Evolutionary conservation across 1,140 invertebrate genomes (phyloP), one percentile per base, ranked within the genome.

Genomic region (Watersipora subatra): DNA sequence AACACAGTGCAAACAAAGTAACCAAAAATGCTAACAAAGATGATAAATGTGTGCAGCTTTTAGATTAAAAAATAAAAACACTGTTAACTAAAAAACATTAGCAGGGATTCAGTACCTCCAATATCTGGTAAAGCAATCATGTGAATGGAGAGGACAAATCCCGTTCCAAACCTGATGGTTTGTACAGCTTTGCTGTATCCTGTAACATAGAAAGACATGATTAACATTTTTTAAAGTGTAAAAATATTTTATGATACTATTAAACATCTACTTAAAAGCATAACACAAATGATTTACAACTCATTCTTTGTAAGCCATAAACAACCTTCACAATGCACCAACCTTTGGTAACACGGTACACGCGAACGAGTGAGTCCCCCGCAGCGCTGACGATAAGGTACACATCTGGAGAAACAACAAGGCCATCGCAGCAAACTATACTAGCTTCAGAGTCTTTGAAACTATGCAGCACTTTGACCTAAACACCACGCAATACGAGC

Each of bases 81-180:
- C n/a, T n/a, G n/a, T n/a, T n/a, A n/a, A n/a, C n/a, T n/a, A n/a
- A n/a, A n/a, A n/a, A n/a, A n/a, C n/a, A n/a, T n/a, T n/a, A n/a
- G n/a, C n/a, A n/a, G n/a, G n/a, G n/a, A n/a, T n/a, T n/a, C n/a
- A n/a, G n/a, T n/a, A n/a, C n/a, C n/a, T n/a, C n/a, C n/a, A n/a
- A n/a, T n/a, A n/a, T n/a, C 12, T 19, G 29, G 2, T 55, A 65
- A 62, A 46, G 2, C 62, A 22, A n/a, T 17, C 88, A 79, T 69
- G 46, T 81, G 78, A 2, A 89, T 73, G 61, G 29, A 69, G 56
- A 24, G 46, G 19, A 56, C 25, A 46, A 64, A 57, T 29, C 30
- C 29, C 24, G 12, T 62, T 22, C 24, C 64, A 26, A 64, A 59
- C 65, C n/a, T 56, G 58, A 30, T 26, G 28, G 22, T 64, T 71